phyloP scores from a whole-genome alignment of 2,113 vertebrate genomes.

The Buteo buteo region DNA sequence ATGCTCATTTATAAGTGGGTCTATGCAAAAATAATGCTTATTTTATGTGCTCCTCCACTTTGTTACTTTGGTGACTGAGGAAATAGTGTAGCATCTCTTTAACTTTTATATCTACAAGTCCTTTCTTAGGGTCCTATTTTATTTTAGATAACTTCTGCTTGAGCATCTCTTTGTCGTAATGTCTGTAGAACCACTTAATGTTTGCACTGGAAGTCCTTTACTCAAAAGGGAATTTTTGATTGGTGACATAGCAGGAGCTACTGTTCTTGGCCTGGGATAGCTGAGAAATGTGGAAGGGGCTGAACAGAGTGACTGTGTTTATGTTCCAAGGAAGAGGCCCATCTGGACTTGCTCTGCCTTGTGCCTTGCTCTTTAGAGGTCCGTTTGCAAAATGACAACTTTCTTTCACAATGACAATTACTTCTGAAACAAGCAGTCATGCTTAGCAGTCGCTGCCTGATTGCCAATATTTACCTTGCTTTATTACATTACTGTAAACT shows the following conservation, averaged over 20 bases:
- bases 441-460: background rate
- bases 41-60: background rate
- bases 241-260: background rate
- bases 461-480: constrained; percentile 63
- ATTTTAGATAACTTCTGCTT: background rate
- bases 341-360: constrained; percentile 19
- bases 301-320: constrained; percentile 3
- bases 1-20: background rate
- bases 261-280: constrained; percentile 5
- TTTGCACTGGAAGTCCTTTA: background rate
- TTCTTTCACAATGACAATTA: background rate
- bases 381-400: constrained; percentile 18
- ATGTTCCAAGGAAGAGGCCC: background rate
- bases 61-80: background rate
- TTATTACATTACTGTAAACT: constrained; percentile 41
- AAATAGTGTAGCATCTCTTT: background rate
- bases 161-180: background rate
- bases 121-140: background rate
- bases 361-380: background rate
- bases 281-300: background rate
- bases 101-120: background rate
- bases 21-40: background rate
- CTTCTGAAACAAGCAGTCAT: background rate
- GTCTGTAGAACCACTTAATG: background rate
- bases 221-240: constrained; percentile 8